Evolutionary conservation across 2,888 invertebrate genomes (phyloP).

Genomic region (Ceratothoa steindachneri): DNA sequence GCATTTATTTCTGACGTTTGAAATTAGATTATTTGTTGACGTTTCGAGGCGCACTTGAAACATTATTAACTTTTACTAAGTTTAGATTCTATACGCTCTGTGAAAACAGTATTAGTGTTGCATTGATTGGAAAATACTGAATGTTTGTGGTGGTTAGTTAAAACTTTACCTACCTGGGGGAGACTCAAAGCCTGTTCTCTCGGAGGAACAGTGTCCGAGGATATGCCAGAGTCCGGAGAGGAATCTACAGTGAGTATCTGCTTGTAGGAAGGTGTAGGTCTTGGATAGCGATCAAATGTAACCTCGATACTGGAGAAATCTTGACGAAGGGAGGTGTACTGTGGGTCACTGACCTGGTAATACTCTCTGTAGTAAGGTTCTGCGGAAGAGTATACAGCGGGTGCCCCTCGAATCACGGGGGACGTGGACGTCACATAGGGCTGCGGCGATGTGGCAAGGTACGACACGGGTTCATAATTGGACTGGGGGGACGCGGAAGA

Average conservation of each 20-base stretch:
- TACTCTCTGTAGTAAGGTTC: slow-evolving; percentile 39
- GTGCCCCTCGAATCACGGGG: slow-evolving; percentile 40
- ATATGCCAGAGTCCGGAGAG: slow-evolving; percentile 85
- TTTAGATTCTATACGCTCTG: no score
- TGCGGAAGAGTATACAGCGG: slow-evolving; percentile 39
- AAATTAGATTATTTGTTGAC: no score
- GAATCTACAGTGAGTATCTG: slow-evolving; percentile 76
- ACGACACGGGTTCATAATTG: slow-evolving; percentile 35
- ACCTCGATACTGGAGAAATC: slow-evolving; percentile 26
- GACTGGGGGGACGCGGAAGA: slow-evolving; percentile 39
- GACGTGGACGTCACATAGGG: slow-evolving; percentile 44
- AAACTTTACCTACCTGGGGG: slow-evolving; percentile 50
- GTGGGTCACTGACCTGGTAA: slow-evolving; percentile 37
- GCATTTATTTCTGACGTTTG: no score
- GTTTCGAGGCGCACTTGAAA: no score
- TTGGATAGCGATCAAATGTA: slow-evolving; percentile 33
- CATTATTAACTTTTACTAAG: no score
- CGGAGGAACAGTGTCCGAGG: slow-evolving; percentile 87
- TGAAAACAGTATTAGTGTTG: no score
- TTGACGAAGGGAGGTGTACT: slow-evolving; percentile 35
- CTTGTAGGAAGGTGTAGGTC: slow-evolving; percentile 27
- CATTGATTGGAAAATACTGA: no score
- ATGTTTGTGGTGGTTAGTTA: no score
- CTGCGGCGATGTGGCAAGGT: slow-evolving; percentile 44
- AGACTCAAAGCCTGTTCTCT: slow-evolving; percentile 69